Evolutionary conservation across 2,888 invertebrate species (phyloP), one percentile per base, ranked within the genome.

Genomic region (Strigamia crassipes): DNA sequence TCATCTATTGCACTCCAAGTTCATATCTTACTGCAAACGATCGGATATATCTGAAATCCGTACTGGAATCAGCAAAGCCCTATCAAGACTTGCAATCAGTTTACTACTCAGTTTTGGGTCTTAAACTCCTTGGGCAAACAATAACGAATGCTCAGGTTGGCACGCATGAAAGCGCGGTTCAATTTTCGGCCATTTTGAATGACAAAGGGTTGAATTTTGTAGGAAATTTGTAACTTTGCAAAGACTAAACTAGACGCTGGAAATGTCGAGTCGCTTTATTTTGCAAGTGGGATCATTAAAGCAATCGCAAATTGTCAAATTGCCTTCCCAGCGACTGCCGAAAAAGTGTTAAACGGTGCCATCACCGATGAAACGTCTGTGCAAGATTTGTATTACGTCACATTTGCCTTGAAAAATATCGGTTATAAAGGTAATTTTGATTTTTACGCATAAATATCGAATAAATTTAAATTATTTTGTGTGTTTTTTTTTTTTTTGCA

Each of bases 101-200:
- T 41, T 93, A 94, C 87, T 93, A 93, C 89, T 92, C 94, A 3
- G 90, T 93, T 0, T 90, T 92, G 82, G 96, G 95, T 78, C 90
- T 93, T 82, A 92, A 91, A 84, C 88, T 92, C 78, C 89, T 94
- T 1, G 92, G 91, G 85, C 90, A 91, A 84, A 87, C 90, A 15
- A 87, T 93, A 83, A 91, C 89, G 78, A 90, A 88, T 83, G 86
- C 85, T 23, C 85, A 86, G 85, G 87, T 87, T 38, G 6, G 38
- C 10, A 38, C 27, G 27, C 34, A 4, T 79, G 15, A 79, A 13
- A 10, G 4, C 1, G 5, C 2, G 18, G 0, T 34, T 79, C 1
- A 12, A 34, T 10, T 34, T 15, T 38, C 10, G 21, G 77, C 78
- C 5, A 12, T 18, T 56, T 18, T 83, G 13, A 27, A 13, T 73